phyloP scores from a whole-genome alignment of 2,888 invertebrate genomes.

The Tetramorium bicarinatum region DNA sequence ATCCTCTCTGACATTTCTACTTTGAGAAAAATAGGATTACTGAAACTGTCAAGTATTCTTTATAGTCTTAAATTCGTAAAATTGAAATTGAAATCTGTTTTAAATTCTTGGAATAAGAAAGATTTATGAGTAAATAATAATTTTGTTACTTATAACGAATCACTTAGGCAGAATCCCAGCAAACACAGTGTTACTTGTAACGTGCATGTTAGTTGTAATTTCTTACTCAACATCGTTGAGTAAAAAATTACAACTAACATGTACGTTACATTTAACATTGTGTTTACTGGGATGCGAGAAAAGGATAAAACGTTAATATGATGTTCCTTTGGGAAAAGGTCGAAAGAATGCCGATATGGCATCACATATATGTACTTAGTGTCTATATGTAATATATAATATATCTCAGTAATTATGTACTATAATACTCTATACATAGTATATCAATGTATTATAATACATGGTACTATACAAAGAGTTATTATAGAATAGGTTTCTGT shows the following conservation, averaged over 20 bases:
- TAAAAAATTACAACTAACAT: too few species aligned
- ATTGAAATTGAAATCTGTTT: not conserved
- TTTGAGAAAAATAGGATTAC: not conserved
- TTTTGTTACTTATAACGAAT: not conserved
- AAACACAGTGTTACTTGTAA: too few species aligned
- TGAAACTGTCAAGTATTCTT: not conserved
- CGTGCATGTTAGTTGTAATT: too few species aligned
- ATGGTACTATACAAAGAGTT: slow-evolving; percentile 58
- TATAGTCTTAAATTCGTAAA: not conserved
- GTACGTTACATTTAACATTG: too few species aligned
- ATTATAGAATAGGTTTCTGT: slow-evolving; percentile 25
- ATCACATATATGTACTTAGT: not conserved
- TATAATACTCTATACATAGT: slow-evolving; percentile 25
- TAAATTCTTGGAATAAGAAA: not conserved
- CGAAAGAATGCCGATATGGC: not conserved
- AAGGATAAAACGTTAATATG: not conserved
- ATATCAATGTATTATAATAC: slow-evolving; percentile 56
- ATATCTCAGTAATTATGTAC: not conserved
- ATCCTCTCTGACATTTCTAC: not conserved
- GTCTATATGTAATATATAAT: not conserved
- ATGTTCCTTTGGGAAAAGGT: not conserved
- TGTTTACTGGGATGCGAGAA: not conserved
- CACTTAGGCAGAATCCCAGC: not conserved
- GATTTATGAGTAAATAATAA: not conserved
- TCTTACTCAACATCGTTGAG: too few species aligned